A percentile compares a stretch with the other conserved stretches of the same genome.
Conservation (phyloP, 2,113 vertebrate genomes). For the Rhegmatorhina hoffmannsi region DNA sequence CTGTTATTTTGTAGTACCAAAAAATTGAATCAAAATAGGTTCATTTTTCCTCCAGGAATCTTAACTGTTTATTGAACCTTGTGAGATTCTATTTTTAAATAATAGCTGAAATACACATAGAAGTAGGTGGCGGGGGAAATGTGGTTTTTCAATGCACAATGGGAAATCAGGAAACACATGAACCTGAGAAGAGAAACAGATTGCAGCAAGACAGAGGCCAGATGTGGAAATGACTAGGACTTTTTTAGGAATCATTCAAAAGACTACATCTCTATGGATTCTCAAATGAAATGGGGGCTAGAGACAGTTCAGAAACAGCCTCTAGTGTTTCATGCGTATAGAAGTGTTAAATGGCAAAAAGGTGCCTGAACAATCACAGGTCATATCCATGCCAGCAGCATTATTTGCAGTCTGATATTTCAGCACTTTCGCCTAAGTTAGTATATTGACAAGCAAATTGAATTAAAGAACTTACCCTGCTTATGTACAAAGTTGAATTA, state of each 20-base stretch:
- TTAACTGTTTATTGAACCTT: background rate
- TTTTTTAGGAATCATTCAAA: background rate
- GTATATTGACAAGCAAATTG: background rate
- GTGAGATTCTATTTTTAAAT: background rate
- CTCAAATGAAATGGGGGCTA: background rate
- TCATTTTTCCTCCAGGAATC: background rate
- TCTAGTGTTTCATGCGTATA: fast-evolving
- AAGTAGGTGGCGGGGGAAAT: background rate
- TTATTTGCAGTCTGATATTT: background rate
- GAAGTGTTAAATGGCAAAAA: background rate
- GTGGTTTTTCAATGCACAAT: constrained; percentile 12
- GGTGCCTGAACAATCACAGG: background rate
- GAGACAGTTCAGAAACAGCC: background rate
- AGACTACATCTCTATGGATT: background rate
- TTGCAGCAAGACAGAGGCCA: constrained; percentile 17
- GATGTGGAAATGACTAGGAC: constrained; percentile 1
- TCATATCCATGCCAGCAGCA: background rate
- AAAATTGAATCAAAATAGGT: background rate
- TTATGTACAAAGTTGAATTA: background rate
- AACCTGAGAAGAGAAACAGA: constrained; percentile 21
- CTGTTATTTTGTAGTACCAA: background rate
- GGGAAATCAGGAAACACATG: constrained; percentile 34
- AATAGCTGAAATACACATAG: background rate
- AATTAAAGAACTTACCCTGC: background rate
- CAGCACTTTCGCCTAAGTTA: background rate